A percentile compares a stretch with the other conserved stretches of the same genome.
These are phyloP conservation scores for Steinernema feltiae DNA, from an alignment of 1,140 invertebrate species.

Conservation along the genomic window DNA sequence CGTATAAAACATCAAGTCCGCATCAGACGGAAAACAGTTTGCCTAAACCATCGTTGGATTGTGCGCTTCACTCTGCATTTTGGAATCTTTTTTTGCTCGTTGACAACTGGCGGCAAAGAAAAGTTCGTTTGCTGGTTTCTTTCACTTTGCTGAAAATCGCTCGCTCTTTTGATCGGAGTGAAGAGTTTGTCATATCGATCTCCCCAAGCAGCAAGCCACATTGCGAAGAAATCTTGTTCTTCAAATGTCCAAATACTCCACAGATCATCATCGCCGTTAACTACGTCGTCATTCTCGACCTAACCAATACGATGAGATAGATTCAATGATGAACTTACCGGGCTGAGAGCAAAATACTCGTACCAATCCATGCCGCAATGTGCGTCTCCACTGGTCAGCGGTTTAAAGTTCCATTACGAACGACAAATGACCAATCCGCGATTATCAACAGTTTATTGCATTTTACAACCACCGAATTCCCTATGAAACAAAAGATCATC, in stretches of 20 bases:
- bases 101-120: too few species aligned
- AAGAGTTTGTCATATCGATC: not conserved
- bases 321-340: not conserved
- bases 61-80: too few species aligned
- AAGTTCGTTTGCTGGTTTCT: too few species aligned
- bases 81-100: too few species aligned
- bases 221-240: not conserved
- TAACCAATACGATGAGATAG: not conserved
- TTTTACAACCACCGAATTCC: not conserved
- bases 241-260: constrained; percentile 4
- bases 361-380: not conserved
- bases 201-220: not conserved
- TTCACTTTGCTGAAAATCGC: not conserved
- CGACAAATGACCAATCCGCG: not conserved
- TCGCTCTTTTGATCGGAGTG: not conserved
- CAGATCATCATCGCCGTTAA: not conserved
- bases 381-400: too few species aligned
- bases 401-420: not conserved
- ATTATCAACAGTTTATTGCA: not conserved
- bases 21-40: too few species aligned
- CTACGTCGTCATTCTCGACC: not conserved
- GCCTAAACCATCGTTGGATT: too few species aligned
- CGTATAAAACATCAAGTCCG: too few species aligned
- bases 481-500: not conserved
- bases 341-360: not conserved